Conservation (phyloP, 2,113 vertebrate genomes). For the Gasterosteus nipponicus region DNA sequence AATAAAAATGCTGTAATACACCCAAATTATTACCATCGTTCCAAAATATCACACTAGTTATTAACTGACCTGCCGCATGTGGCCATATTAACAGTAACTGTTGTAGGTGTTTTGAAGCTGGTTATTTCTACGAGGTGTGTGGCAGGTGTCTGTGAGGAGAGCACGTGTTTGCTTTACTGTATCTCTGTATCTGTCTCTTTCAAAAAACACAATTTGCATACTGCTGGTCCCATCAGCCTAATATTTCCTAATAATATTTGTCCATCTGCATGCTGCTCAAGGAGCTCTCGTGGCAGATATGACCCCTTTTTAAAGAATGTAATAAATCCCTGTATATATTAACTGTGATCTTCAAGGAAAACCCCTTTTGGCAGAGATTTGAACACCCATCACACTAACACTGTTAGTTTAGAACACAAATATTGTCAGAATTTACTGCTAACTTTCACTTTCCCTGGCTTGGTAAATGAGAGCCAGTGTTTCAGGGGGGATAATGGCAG, state of each 20-base stretch:
- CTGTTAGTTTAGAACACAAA: neutral
- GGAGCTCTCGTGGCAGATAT: neutral
- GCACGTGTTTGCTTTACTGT: too few species aligned
- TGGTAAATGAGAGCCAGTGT: neutral
- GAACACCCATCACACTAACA: neutral
- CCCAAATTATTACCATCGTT: neutral
- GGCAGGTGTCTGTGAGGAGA: too few species aligned
- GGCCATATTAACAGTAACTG: neutral
- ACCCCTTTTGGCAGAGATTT: neutral
- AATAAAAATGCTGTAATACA: neutral
- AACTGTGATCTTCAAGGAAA: neutral
- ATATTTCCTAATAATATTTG: too few species aligned
- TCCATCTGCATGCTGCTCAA: neutral
- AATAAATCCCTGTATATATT: too few species aligned
- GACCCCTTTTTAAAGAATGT: too few species aligned
- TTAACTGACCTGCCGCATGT: neutral
- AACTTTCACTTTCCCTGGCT: neutral
- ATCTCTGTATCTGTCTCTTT: too few species aligned
- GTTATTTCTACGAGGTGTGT: neutral
- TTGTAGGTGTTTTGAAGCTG: neutral
- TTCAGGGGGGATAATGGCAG: constrained; percentile 65
- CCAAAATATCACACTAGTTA: neutral
- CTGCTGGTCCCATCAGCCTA: too few species aligned
- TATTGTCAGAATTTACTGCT: neutral
- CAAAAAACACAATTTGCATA: too few species aligned